Conservation (phyloP, 2,113 vertebrate genomes). For the Xenopus tropicalis region UCB_Xtro_10.0 CM004451.2:79871001-79871500, state of each 20-base stretch:
- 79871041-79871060: no score
- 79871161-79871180: neutral
- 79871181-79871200: neutral
- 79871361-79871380: conserved; percentile 27
- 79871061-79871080: neutral
- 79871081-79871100: neutral
- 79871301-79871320: conserved; percentile 21
- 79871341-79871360: conserved; percentile 26
- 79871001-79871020: no score
- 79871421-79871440: conserved; percentile 17
- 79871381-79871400: conserved; percentile 30
- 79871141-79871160: neutral
- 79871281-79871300: neutral
- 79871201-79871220: neutral
- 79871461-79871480: conserved; percentile 7
- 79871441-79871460: conserved; percentile 7
- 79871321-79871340: neutral
- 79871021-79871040: no score
- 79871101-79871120: neutral
- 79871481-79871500: conserved; percentile 4
- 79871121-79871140: neutral
- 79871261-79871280: neutral
- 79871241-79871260: conserved; percentile 8
- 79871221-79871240: neutral
- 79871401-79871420: conserved; percentile 26